Conservation (phyloP, 2,797 vertebrate genomes). For the Pipistrellus pipistrellus region DNA sequence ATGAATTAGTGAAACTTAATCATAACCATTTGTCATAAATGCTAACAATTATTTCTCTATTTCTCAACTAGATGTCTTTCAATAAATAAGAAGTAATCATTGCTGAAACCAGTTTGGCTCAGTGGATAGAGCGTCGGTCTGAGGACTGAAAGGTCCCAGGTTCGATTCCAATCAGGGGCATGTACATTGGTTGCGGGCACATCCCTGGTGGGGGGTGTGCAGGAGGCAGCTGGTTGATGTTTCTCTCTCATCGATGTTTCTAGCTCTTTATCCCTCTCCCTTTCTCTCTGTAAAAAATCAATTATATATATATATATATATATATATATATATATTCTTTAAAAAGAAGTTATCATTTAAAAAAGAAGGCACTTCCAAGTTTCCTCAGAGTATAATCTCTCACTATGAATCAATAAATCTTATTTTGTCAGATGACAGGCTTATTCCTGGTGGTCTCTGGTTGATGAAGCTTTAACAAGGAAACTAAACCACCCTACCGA, state of each 20-base stretch:
- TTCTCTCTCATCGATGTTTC: too few relatives aligned
- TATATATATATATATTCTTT: too few relatives aligned
- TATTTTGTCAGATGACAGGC: constrained; percentile 24
- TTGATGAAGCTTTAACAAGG: constrained; percentile 30
- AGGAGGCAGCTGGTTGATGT: too few relatives aligned
- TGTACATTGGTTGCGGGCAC: too few relatives aligned
- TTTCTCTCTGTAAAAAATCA: too few relatives aligned
- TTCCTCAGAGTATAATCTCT: not conserved
- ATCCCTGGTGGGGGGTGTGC: too few relatives aligned
- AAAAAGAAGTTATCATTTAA: constrained; percentile 36
- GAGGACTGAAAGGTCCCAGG: too few relatives aligned
- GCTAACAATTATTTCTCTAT: constrained; percentile 74
- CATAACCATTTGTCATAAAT: constrained; percentile 74
- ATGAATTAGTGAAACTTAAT: constrained; percentile 60
- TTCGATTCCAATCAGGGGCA: too few relatives aligned
- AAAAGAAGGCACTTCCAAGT: not conserved
- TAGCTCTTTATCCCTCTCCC: too few relatives aligned
- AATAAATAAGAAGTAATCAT: constrained; percentile 75
- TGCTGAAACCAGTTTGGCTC: too few relatives aligned
- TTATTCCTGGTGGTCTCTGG: constrained; percentile 15
- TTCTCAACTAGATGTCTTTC: constrained; percentile 76
- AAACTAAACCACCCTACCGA: constrained; percentile 47
- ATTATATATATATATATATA: too few relatives aligned
- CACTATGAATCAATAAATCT: constrained; percentile 53
- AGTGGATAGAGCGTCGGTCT: too few relatives aligned